phyloP scores from a whole-genome alignment of 2,113 vertebrate species.

The Syngnathus scovelli region DNA sequence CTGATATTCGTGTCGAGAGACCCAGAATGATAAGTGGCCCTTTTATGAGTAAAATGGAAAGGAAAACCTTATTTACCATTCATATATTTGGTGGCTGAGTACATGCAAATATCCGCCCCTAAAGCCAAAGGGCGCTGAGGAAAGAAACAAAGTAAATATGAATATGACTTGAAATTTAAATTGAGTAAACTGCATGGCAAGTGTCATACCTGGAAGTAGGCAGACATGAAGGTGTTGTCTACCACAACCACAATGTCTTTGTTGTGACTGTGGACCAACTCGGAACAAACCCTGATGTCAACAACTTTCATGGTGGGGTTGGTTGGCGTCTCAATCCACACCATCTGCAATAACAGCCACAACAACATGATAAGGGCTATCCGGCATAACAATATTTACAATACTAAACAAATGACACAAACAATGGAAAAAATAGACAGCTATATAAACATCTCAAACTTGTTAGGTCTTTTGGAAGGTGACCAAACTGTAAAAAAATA shows the following conservation, averaged over 20 bases:
- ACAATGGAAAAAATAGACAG: background rate
- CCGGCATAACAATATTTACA: background rate
- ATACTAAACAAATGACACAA: background rate
- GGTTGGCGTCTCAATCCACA: conserved; percentile 91
- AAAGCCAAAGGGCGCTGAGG: conserved; percentile 84
- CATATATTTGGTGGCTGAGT: conserved; percentile 95
- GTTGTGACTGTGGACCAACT: conserved; percentile 64
- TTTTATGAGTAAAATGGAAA: background rate
- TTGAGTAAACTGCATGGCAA: background rate
- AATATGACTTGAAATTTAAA: conserved; percentile 13
- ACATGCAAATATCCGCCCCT: conserved; percentile 92
- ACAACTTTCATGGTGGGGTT: conserved; percentile 86
- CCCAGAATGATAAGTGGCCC: background rate
- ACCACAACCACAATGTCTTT: conserved; percentile 81
- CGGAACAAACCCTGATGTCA: conserved; percentile 82
- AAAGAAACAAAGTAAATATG: conserved; percentile 25
- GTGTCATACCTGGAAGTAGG: conserved; percentile 86
- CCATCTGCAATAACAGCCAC: conserved; percentile 68
- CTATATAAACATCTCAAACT: background rate
- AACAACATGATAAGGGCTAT: background rate
- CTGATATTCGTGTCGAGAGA: background rate
- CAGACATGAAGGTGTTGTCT: conserved; percentile 95
- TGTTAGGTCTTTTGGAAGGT: background rate
- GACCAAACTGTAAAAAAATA: background rate
- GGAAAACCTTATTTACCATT: conserved; percentile 77